phyloP scores from a whole-genome alignment of 2,888 invertebrate genomes.

The Stenodema calcarata region DNA sequence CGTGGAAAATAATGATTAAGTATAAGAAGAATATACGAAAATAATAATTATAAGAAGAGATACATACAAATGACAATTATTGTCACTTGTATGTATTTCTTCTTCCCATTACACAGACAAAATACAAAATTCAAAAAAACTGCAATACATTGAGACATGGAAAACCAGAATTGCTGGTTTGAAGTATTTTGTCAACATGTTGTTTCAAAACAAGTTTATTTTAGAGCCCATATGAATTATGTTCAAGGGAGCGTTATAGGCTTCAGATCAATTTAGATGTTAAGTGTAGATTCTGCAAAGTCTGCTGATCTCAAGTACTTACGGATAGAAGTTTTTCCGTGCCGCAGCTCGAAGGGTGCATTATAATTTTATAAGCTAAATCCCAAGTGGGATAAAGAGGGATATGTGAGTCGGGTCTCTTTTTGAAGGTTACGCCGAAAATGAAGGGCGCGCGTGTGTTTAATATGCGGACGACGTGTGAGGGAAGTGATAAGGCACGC shows the following conservation, averaged over 20 bases:
- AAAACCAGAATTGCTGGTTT: too few relatives aligned
- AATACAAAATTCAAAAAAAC: too few relatives aligned
- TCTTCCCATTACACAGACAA: too few relatives aligned
- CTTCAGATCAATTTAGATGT: background rate
- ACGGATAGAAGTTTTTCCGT: background rate
- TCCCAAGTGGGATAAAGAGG: background rate
- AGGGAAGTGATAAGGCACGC: constrained; percentile 15
- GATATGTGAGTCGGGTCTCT: background rate
- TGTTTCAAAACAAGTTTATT: too few relatives aligned
- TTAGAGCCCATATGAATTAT: too few relatives aligned
- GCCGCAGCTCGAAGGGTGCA: background rate
- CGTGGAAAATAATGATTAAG: too few relatives aligned
- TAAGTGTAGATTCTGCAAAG: background rate
- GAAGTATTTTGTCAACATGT: too few relatives aligned
- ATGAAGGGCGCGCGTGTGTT: background rate
- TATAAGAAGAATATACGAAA: too few relatives aligned
- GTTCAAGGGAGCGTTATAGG: background rate
- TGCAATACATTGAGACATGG: too few relatives aligned
- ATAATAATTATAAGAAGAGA: too few relatives aligned
- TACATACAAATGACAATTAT: too few relatives aligned
- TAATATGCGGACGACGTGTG: background rate
- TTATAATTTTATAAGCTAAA: background rate
- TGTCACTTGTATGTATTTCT: too few relatives aligned
- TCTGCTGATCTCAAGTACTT: background rate
- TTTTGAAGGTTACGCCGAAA: background rate